A percentile compares a stretch with the other conserved stretches of the same genome.
Evolutionary conservation across 2,113 vertebrate genomes (phyloP).

Genomic region (Psammodynastes pulverulentus): DNA sequence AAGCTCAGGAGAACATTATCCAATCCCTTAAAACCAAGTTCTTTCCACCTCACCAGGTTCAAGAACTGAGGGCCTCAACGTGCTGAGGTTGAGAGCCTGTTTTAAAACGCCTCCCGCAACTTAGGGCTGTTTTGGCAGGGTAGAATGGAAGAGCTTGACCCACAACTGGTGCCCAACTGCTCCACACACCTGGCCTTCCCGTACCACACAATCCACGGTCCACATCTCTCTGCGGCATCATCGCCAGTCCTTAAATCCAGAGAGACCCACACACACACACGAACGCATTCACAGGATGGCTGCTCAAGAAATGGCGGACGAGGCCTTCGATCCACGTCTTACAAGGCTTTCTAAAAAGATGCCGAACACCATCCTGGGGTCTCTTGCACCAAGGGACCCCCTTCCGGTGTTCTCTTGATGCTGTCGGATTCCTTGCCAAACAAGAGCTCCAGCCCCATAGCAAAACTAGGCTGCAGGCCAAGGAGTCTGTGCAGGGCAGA

Average conservation of each 20-base stretch:
- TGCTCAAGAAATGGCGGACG: not conserved
- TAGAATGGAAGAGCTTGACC: not conserved
- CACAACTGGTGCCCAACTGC: not conserved
- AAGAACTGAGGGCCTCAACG: not conserved
- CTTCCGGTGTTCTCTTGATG: not conserved
- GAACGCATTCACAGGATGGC: not conserved
- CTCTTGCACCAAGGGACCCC: not conserved
- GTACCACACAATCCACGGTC: not conserved
- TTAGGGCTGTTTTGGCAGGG: not conserved
- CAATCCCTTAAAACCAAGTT: not conserved
- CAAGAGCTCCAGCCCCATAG: not conserved
- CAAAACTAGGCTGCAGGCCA: not conserved
- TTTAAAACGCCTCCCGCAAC: not conserved
- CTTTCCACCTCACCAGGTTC: not conserved
- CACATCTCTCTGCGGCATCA: not conserved
- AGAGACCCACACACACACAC: not conserved
- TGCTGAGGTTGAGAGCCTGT: not conserved
- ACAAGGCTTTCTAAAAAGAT: not conserved
- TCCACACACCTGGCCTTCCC: rapidly evolving
- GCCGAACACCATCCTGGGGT: not conserved
- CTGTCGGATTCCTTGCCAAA: not conserved
- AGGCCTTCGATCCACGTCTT: not conserved
- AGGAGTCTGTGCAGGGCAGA: not conserved
- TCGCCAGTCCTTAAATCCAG: not conserved
- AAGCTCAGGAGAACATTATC: not conserved